Conservation (phyloP, 1,140 invertebrate genomes). For the Venturia canescens region DNA sequence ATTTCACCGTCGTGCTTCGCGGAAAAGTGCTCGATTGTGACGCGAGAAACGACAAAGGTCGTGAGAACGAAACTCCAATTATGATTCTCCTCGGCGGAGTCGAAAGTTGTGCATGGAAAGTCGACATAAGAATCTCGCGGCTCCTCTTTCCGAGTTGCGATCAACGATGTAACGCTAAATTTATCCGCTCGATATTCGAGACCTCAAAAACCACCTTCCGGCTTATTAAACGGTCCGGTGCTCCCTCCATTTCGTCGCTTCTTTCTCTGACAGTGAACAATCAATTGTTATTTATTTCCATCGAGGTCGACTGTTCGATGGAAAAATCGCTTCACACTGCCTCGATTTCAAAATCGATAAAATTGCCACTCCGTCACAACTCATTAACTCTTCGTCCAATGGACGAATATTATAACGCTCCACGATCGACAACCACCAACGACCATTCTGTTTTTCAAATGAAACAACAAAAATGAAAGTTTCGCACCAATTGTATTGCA, state of each 20-base stretch:
- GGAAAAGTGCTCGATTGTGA: constrained; percentile 51
- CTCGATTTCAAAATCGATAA: not conserved
- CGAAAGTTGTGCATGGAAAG: constrained; percentile 55
- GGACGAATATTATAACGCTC: constrained; percentile 49
- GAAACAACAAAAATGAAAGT: constrained; percentile 61
- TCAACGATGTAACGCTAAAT: constrained; percentile 14
- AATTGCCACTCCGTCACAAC: constrained; percentile 50
- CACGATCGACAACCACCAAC: constrained; percentile 60
- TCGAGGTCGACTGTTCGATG: not conserved
- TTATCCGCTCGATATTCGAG: not conserved
- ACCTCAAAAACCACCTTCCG: not conserved
- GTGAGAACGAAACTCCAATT: constrained; percentile 57
- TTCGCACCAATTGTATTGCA: constrained; percentile 52
- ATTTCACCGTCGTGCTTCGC: constrained; percentile 19
- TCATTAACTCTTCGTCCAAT: constrained; percentile 53
- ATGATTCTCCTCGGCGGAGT: constrained; percentile 49
- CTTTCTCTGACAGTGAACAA: not conserved
- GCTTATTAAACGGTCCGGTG: constrained; percentile 21
- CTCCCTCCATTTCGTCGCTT: not conserved
- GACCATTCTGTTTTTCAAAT: constrained; percentile 55
- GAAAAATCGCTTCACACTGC: constrained; percentile 23
- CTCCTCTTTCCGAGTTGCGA: constrained; percentile 5
- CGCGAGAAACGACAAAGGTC: constrained; percentile 49
- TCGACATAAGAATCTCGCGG: constrained; percentile 44
- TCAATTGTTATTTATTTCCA: not conserved